Percentiles rank a stretch among this genome's conserved stretches.
phyloP scores from a whole-genome alignment of 2,888 invertebrate genomes.

The Heliconius charithonia region DNA sequence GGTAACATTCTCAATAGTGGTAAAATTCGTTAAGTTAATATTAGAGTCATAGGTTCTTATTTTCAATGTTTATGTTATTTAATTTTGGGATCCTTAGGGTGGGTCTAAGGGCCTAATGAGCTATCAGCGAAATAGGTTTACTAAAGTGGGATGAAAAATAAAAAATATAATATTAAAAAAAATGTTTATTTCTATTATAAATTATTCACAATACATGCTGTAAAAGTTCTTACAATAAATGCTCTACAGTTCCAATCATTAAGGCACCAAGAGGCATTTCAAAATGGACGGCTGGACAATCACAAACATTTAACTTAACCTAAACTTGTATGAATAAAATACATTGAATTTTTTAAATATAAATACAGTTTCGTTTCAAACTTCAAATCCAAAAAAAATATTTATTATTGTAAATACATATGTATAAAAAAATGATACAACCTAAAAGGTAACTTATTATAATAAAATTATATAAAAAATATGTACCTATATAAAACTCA shows the following conservation, averaged over 20 bases:
- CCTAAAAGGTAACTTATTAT: constrained; percentile 21
- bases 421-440: constrained; percentile 15
- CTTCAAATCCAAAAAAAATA: neutral
- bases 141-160: too few relatives aligned
- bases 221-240: constrained; percentile 41
- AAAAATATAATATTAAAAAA: neutral
- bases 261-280: constrained; percentile 55
- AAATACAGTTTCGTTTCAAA: neutral
- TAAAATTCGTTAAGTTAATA: too few relatives aligned
- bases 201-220: neutral
- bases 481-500: neutral
- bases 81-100: too few relatives aligned
- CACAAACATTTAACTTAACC: constrained; percentile 62
- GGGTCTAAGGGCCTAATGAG: too few relatives aligned
- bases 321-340: constrained; percentile 41
- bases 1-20: too few relatives aligned
- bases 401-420: neutral
- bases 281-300: constrained; percentile 75
- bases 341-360: neutral
- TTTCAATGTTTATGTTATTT: too few relatives aligned
- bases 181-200: constrained; percentile 23
- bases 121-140: too few relatives aligned
- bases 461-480: constrained; percentile 7
- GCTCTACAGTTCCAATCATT: constrained; percentile 21
- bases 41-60: too few relatives aligned